Evolutionary conservation across 2,113 vertebrate genomes (phyloP), one percentile per base, ranked within the genome.

Genomic region (Epinephelus lanceolatus): DNA sequence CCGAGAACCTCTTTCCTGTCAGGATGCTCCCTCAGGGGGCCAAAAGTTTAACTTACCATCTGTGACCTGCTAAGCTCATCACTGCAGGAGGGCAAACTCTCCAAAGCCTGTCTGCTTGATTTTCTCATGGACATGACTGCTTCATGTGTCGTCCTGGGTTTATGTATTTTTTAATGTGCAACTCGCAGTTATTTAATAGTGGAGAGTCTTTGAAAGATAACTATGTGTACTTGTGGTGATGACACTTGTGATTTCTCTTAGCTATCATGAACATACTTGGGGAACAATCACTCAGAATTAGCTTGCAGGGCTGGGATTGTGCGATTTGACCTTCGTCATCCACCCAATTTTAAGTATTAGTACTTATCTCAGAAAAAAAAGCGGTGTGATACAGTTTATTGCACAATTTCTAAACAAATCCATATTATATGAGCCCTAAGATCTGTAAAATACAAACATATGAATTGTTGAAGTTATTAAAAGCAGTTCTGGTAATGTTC

Each of bases 11-110:
- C 67, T 89, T 80, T 84, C 53, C 87, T 85, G 74, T 80, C 63
- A 85, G 90, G 90, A 83, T 62, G 61, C 62, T 91, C 81, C 88
- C 89, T 70, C 55, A 42, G 89, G 83, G 88, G 86, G 61, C 66
- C 76, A 57, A 42, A 83, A 85, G 79, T 89, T 87, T 66, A 88
- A 91, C 70, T 80, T 85, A 74, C 89, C 90, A 90, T 93, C 84
- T 93, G 93, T 89, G 86, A 90, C 85, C 93, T 94, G 93, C 92
- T 93, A 95, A 91, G 82, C 69, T 76, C 89, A 89, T 95, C 92
- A 89, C 81, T 75, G 74, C 83, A 76, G 83, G 75, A 88, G 88
- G 42, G 76, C 68, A 71, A 80, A 81, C 69, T 71, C 60, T 80
- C 52, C 62, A 13, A 81, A 57, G 73, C 10, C 60, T 70, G 60